Evolutionary conservation across 2,113 vertebrate genomes (phyloP).

Genomic region (Mustela lutreola): DNA sequence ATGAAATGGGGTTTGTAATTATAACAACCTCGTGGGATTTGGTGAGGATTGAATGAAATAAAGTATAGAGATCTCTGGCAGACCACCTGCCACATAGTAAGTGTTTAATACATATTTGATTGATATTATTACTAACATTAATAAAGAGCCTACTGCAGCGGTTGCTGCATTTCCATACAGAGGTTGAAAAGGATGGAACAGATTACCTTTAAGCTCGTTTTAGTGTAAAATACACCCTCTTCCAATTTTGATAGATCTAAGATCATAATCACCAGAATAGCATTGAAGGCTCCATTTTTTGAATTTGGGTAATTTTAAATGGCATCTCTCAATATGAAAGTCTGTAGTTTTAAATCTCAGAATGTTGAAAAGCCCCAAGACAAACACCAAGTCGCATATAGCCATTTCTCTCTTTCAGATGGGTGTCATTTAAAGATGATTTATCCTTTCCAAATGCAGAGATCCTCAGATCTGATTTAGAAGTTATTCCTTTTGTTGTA

Average conservation of each 20-base stretch:
- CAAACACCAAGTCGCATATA: neutral
- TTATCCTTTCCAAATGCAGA: constrained; percentile 8
- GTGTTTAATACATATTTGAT: constrained; percentile 23
- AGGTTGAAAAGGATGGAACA: neutral
- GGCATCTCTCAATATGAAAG: neutral
- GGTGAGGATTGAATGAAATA: neutral
- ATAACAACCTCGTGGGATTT: neutral
- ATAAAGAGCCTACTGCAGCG: neutral
- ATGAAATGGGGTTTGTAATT: neutral
- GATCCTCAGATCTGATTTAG: neutral
- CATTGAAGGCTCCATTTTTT: neutral
- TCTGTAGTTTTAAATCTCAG: constrained; percentile 5
- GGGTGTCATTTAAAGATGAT: neutral
- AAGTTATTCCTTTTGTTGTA: neutral
- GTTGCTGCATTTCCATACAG: neutral
- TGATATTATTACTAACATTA: neutral
- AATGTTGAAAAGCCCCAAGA: neutral
- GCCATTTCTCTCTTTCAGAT: neutral
- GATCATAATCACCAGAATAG: neutral
- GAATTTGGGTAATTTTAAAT: constrained; percentile 13
- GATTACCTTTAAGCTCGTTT: neutral
- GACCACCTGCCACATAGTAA: neutral
- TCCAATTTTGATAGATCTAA: constrained; percentile 42
- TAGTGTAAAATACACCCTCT: neutral
- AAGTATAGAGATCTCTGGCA: neutral